Conservation (phyloP, 2,113 vertebrate genomes). For the Gavialis gangeticus region DNA sequence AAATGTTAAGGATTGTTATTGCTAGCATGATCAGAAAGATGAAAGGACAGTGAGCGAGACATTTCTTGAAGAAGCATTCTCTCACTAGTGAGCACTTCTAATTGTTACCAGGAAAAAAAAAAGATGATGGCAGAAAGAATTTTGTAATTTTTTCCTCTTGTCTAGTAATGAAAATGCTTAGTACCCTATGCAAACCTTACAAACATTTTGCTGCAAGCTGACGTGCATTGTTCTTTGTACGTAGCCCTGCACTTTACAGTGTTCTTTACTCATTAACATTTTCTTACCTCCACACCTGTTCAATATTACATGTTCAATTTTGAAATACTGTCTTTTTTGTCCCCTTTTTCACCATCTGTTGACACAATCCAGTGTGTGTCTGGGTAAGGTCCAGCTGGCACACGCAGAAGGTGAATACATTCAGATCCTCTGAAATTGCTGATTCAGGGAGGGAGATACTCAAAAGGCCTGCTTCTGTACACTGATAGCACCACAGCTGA, state of each 20-base stretch:
- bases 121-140: neutral
- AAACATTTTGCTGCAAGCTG: accelerated
- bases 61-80: accelerated
- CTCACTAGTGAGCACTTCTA: accelerated
- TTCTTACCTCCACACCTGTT: slow-evolving; percentile 68
- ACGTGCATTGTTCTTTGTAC: accelerated
- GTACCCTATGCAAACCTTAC: neutral
- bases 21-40: neutral
- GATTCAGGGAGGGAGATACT: slow-evolving; percentile 27
- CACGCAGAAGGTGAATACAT: slow-evolving; percentile 30
- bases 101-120: accelerated
- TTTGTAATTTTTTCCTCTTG: accelerated
- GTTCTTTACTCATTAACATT: slow-evolving; percentile 24
- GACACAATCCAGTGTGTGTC: slow-evolving; percentile 53
- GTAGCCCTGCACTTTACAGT: neutral
- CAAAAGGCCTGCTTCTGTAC: neutral
- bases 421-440: slow-evolving; percentile 45
- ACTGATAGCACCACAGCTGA: slow-evolving; percentile 40
- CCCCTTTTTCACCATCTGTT: slow-evolving; percentile 75
- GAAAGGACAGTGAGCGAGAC: neutral
- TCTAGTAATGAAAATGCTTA: accelerated
- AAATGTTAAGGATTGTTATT: neutral
- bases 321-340: slow-evolving; percentile 60
- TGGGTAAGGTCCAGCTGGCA: slow-evolving; percentile 72
- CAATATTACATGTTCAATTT: slow-evolving; percentile 58